A percentile compares a stretch with the other conserved stretches of the same genome.
Evolutionary conservation across 2,113 vertebrate species (phyloP).

Genomic region (Edolisoma coerulescens): DNA sequence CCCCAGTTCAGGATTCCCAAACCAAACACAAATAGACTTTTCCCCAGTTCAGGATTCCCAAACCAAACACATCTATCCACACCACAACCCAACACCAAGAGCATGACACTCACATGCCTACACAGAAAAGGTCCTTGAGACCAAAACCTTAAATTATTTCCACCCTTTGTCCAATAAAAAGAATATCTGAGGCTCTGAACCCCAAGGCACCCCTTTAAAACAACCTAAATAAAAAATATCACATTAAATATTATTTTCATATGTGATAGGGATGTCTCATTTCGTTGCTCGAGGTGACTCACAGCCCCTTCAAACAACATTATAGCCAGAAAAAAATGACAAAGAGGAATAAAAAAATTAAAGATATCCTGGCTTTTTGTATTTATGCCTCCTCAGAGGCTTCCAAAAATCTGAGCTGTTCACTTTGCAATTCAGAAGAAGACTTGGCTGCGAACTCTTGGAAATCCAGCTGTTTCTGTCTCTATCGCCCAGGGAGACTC

Average conservation of each 20-base stretch:
- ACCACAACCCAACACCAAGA: background rate
- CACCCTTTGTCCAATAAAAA: background rate
- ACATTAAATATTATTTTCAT: background rate
- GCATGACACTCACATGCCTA: accelerated
- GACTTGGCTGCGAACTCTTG: conserved; percentile 3
- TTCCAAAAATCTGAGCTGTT: conserved; percentile 38
- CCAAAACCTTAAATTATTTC: background rate
- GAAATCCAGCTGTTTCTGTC: conserved; percentile 9
- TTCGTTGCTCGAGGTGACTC: background rate
- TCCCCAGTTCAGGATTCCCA: background rate
- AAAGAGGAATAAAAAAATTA: background rate
- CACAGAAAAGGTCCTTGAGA: background rate
- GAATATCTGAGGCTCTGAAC: background rate
- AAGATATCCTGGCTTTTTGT: background rate
- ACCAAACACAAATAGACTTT: accelerated
- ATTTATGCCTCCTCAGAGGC: conserved; percentile 21
- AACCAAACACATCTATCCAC: background rate
- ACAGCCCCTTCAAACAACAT: background rate
- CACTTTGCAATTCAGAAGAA: conserved; percentile 45
- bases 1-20: background rate
- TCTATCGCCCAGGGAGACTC: background rate
- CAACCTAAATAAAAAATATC: background rate
- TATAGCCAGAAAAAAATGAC: background rate
- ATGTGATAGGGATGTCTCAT: background rate
- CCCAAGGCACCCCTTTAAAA: background rate